phyloP scores from a whole-genome alignment of 2,888 invertebrate genomes.

The Hyles lineata region DNA sequence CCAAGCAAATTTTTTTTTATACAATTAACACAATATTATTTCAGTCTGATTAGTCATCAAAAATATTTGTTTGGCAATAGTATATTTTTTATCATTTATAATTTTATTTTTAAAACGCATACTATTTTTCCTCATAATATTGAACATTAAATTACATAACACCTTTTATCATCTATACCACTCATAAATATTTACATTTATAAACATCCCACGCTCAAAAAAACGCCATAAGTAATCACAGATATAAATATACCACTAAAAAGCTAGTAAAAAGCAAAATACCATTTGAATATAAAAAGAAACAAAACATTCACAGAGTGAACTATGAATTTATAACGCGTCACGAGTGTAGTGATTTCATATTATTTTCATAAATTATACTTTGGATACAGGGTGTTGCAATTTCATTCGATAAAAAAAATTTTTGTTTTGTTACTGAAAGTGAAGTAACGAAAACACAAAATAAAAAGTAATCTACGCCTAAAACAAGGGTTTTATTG shows the following conservation, averaged over 20 bases:
- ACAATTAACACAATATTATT: no score
- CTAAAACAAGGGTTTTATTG: no score
- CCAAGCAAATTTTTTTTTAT: no score
- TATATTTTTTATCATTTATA: no score
- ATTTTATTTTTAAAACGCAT: no score
- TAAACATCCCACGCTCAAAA: not conserved
- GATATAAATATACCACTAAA: not conserved
- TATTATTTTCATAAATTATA: constrained; percentile 23
- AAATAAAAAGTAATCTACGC: no score
- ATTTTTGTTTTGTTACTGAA: no score
- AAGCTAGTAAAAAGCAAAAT: not conserved
- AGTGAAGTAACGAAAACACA: no score
- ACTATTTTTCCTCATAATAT: not conserved
- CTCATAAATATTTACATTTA: not conserved
- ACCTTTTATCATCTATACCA: not conserved
- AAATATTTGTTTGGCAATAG: no score
- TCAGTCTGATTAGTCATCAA: no score
- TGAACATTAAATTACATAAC: not conserved
- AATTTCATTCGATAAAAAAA: not conserved
- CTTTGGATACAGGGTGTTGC: constrained; percentile 1
- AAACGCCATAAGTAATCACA: not conserved
- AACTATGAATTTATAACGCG: constrained; percentile 11
- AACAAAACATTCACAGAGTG: constrained; percentile 17
- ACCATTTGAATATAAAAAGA: not conserved
- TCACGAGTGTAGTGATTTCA: constrained; percentile 24